phyloP scores from a whole-genome alignment of 30 jellyfish, hydroid and myxozoan genomes.

The Cassiopea andromeda region DNA sequence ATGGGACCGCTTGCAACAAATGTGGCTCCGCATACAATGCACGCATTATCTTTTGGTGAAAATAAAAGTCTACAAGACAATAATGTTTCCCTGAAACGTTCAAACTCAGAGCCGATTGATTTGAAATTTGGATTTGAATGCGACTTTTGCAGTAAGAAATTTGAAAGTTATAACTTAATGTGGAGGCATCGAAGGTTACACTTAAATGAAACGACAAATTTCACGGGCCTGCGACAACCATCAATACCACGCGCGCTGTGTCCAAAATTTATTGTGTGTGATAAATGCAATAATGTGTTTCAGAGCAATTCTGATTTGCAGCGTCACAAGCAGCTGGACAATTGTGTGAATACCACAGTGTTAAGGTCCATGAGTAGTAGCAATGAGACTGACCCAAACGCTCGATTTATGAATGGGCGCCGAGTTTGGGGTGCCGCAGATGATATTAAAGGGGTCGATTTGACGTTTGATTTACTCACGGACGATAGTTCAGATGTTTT shows the following conservation, averaged over 20 bases:
- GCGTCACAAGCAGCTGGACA: conserved; percentile 21
- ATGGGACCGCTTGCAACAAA: too few species aligned
- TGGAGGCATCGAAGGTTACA: conserved; percentile 69
- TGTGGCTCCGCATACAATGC: neutral
- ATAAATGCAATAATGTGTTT: conserved; percentile 41
- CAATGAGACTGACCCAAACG: neutral
- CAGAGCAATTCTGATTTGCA: conserved; percentile 40
- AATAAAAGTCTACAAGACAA: neutral
- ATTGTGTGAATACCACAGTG: neutral
- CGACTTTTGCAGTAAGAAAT: conserved; percentile 63
- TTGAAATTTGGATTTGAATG: conserved; percentile 71
- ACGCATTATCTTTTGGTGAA: neutral
- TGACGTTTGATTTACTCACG: conserved; percentile 7
- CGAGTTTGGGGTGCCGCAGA: conserved; percentile 9
- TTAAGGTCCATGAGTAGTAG: neutral
- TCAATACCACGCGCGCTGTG: conserved; percentile 63
- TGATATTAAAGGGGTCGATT: neutral
- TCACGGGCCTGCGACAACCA: conserved; percentile 9
- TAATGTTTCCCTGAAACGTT: neutral
- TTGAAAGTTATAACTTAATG: conserved; percentile 57
- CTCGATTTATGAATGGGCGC: neutral
- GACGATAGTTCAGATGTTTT: neutral
- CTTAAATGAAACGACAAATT: conserved; percentile 42
- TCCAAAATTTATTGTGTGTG: conserved; percentile 53
- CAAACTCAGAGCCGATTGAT: conserved; percentile 2